These are phyloP conservation scores for Corynorhinus townsendii DNA, from an alignment of 2,113 vertebrate species.

Conservation along the genomic window DNA sequence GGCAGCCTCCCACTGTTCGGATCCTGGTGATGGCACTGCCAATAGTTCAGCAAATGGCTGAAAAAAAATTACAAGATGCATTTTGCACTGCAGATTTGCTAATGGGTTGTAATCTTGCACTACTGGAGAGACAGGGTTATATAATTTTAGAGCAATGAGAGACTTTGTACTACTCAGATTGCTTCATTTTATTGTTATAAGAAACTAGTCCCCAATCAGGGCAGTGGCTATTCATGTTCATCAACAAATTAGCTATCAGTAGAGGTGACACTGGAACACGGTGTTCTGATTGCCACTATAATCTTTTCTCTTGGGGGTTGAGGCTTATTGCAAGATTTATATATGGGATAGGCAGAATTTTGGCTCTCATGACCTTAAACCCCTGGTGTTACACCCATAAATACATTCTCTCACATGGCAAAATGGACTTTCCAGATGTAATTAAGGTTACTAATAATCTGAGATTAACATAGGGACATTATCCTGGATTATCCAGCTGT, in stretches of 20 bases:
- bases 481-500: not conserved
- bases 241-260: not conserved
- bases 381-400: not conserved
- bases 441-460: not conserved
- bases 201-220: not conserved
- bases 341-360: not conserved
- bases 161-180: not conserved
- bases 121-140: not conserved
- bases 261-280: not conserved
- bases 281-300: not conserved
- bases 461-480: not conserved
- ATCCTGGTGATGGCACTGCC: not conserved
- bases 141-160: not conserved
- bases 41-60: not conserved
- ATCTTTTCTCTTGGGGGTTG: not conserved
- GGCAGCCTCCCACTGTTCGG: slow-evolving; percentile 37
- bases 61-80: slow-evolving; percentile 41
- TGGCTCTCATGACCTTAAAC: not conserved
- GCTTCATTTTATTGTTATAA: not conserved
- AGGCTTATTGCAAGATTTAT: not conserved
- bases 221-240: not conserved
- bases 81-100: slow-evolving; percentile 34
- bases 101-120: slow-evolving; percentile 12
- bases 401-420: not conserved
- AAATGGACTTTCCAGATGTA: not conserved